Evolutionary conservation across 2,888 invertebrate species (phyloP), one percentile per base, ranked within the genome.

Genomic region (Serripes groenlandicus): DNA sequence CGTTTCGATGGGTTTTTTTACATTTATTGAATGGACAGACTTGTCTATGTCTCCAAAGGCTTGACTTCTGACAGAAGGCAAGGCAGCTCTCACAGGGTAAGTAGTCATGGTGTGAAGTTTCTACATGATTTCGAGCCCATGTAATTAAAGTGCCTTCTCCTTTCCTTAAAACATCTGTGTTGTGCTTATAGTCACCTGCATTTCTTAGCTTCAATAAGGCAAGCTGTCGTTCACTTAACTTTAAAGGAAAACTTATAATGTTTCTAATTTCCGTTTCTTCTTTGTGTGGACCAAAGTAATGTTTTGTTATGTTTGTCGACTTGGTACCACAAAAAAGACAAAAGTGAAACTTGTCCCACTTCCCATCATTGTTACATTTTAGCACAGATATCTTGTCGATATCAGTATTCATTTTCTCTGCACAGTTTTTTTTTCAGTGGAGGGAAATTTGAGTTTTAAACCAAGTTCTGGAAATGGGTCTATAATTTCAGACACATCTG

Each of bases 111-210:
- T 69, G 34, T 32, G 34, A 21, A 28, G 26, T 32, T 28, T 62
- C 58, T 15, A 35, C 35, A 23, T 5, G 7, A 18, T 73, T 76
- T 66, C 81, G 76, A 37, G 72, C 32, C 28, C 37, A 73, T 3
- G 77, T 73, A n/a, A 73, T 62, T 21, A 81, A 49, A 5, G 28
- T 60, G 32, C 77, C 81, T 32, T 77, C 42, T 9, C 77, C 77
- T 49, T 32, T 62, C 62, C 77, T 77, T 18, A 81, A 34, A 54
- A 81, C 81, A 42, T 74, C 70, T 28, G 60, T 68, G 54, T 81
- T 81, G 56, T 81, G 77, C 62, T 81, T 68, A 68, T 74, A 81
- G 62, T 81, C 77, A 15, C 81, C 81, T 35, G 77, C 74, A 68
- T 77, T 81, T 70, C 81, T 66, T 9, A 81, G 69, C 49, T 74